Evolutionary conservation across 2,888 invertebrate species (phyloP).

Genomic region (Phlogophora meticulosa): DNA sequence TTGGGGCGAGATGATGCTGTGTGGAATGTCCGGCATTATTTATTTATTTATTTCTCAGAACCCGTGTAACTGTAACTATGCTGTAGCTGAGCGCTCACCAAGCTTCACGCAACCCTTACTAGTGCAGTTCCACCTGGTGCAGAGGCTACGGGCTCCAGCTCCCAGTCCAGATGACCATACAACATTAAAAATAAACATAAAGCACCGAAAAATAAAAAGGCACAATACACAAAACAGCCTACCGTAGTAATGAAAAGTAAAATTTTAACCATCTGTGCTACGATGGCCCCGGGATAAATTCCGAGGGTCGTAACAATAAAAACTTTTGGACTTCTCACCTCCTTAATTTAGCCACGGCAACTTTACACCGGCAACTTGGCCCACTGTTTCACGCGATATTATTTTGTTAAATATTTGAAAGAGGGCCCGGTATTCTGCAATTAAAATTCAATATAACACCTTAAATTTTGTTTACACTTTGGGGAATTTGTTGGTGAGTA

Average conservation of each 20-base stretch:
- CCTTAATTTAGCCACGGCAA: conserved; percentile 74
- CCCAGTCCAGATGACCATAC: conserved; percentile 7
- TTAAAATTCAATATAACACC: conserved; percentile 64
- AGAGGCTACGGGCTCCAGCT: too few species aligned
- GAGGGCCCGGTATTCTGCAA: conserved; percentile 53
- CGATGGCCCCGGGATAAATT: conserved; percentile 72
- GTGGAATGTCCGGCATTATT: too few species aligned
- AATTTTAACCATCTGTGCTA: conserved; percentile 74
- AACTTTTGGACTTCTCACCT: conserved; percentile 80
- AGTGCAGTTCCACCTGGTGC: too few species aligned
- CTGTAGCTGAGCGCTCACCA: too few species aligned
- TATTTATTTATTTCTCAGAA: too few species aligned
- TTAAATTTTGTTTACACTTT: conserved; percentile 39
- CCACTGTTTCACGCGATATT: conserved; percentile 63
- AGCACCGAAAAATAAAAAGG: conserved; percentile 50
- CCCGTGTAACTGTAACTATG: too few species aligned
- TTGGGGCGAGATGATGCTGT: too few species aligned
- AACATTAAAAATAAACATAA: conserved; percentile 29
- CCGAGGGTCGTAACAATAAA: conserved; percentile 76
- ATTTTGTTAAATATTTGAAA: conserved; percentile 68
- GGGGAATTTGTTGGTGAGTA: conserved; percentile 7
- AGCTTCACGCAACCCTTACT: too few species aligned
- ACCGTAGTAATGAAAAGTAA: conserved; percentile 73
- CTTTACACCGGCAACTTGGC: conserved; percentile 63
- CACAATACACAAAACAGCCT: conserved; percentile 60